Evolutionary conservation across 2,888 invertebrate genomes (phyloP), one percentile per base, ranked within the genome.

Genomic region (Physocephala rufipes): DNA sequence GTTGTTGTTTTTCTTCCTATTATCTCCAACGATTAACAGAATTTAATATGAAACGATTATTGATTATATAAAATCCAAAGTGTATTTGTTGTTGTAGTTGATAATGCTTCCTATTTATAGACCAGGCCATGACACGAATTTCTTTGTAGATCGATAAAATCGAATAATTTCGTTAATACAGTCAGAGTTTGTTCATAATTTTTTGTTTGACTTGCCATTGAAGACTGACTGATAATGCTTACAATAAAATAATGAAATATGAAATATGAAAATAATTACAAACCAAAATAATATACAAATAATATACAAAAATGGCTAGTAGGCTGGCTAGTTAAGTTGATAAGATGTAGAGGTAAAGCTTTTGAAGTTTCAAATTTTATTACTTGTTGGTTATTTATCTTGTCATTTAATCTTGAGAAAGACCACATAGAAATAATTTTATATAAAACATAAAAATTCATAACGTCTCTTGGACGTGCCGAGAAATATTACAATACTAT

Each of bases 401-500:
- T 3, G 3, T 19, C 16, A 65, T 65, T 65, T 65, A 51, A 65
- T 53, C 65, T 51, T 13, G 51, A 47, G 49, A 30, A 51, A 55
- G 67, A 67, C 67, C 71, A 71, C 67, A 62, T 53, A 36, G 49
- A 36, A 58, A 43, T 19, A n/a, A 67, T 58, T 45, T 67, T 55
- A 67, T 67, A 53, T 53, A 43, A 58, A 16, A 21, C 26, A 9
- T 9, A 45, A 36, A 36, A 36, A 36, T 7, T 9, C 5, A 36
- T 7, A 36, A 7, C 4, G 4, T 36, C 36, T 9, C 36, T 36
- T 36, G 36, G 9, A 36, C 9, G 36, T 36, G 36, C 36, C 36
- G 9, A 36, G 36, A 36, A 36, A 9, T 9, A 9, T 7, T 36
- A n/a, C n/a, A 21, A 16, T 49, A 66, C 61, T 43, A 43, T 47